Evolutionary conservation across 2,797 vertebrate genomes (phyloP).

Genomic region (Acanthurus leucopareius): DNA sequence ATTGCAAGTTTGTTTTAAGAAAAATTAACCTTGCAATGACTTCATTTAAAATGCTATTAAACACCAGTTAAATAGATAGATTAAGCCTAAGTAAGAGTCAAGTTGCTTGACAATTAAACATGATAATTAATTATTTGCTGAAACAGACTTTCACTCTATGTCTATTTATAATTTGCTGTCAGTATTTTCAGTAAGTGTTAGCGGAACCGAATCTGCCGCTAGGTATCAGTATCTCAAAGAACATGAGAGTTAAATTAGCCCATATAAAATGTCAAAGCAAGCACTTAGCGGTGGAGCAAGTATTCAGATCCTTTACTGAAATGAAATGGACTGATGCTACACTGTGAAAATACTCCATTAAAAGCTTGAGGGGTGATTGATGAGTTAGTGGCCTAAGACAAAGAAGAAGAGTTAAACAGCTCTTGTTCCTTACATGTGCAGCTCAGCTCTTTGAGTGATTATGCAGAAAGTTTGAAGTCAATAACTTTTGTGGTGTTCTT

Average conservation of each 20-base stretch:
- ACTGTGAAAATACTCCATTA: not conserved
- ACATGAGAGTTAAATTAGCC: not conserved
- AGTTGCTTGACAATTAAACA: not conserved
- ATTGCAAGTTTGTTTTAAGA: not conserved
- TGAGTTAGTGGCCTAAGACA: too few species aligned
- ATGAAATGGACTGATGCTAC: not conserved
- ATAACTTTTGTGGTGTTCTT: too few species aligned
- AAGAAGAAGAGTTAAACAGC: too few species aligned
- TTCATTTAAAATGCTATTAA: not conserved
- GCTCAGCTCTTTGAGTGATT: too few species aligned
- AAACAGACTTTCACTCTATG: not conserved
- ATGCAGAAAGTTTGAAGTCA: too few species aligned
- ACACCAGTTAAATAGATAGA: not conserved
- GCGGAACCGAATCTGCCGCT: not conserved
- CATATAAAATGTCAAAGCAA: conserved; percentile 7
- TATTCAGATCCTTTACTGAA: not conserved
- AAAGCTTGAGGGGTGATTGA: not conserved
- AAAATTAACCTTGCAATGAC: not conserved
- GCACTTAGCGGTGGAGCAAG: not conserved
- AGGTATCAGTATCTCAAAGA: conserved; percentile 2
- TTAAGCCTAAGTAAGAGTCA: not conserved
- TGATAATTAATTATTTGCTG: not conserved
- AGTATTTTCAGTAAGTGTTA: not conserved
- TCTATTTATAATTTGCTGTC: conserved; percentile 7
- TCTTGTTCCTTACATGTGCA: too few species aligned